A percentile compares a stretch with the other conserved stretches of the same genome.
Evolutionary conservation across 30 jellyfish, hydroid and myxozoan species (phyloP).

Genomic region (Nemopilema nomurai): DNA sequence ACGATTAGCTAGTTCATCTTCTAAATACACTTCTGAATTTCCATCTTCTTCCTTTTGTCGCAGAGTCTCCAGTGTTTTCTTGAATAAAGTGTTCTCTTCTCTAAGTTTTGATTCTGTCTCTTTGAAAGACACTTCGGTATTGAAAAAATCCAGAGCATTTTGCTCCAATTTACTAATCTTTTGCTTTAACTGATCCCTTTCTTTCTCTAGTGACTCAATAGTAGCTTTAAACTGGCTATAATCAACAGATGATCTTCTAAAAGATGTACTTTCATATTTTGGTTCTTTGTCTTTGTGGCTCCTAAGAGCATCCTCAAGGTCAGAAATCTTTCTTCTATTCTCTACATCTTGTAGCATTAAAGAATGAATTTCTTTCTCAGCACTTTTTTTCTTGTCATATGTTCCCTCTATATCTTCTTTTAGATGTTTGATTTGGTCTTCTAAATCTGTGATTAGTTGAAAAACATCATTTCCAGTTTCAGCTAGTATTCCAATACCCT

Average conservation of each 20-base stretch:
- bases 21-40: neutral
- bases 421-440: constrained; percentile 12
- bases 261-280: neutral
- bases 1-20: neutral
- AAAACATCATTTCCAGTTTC: constrained; percentile 9
- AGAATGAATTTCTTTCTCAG: constrained; percentile 1
- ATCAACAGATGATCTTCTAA: neutral
- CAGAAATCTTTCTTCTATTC: constrained; percentile 9
- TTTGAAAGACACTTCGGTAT: neutral
- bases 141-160: neutral
- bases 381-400: neutral
- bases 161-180: neutral
- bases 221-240: neutral
- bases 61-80: neutral
- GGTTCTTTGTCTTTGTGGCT: neutral
- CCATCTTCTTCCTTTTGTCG: no score
- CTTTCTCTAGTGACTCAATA: constrained; percentile 4
- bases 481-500: constrained; percentile 5
- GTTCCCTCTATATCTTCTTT: constrained; percentile 1
- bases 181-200: constrained; percentile 1
- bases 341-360: constrained; percentile 19
- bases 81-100: neutral
- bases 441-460: neutral
- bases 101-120: neutral
- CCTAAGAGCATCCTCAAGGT: constrained; percentile 9